Evolutionary conservation across 2,888 invertebrate species (phyloP), one percentile per base, ranked within the genome.

Genomic region (Idaea aversata): DNA sequence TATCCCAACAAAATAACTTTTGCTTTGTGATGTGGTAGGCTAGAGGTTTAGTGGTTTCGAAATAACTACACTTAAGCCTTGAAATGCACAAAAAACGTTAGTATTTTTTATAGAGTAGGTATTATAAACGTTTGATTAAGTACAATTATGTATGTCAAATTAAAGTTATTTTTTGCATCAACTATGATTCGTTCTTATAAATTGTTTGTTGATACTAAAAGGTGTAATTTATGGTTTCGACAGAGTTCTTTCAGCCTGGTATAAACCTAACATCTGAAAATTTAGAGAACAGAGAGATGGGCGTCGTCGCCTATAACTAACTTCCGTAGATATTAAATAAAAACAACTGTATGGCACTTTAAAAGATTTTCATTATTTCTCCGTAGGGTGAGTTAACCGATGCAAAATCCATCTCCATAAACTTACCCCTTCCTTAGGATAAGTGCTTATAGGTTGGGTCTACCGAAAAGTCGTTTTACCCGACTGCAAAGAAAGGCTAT

Each of bases 11-110:
- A 47, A 47, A 47, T 47, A 47, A 47, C 5, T 10, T 10, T 47
- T 47, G 10, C 36, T 36, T 36, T 36, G 36, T 36, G 36, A 10
- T 36, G 10, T 10, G 6, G 6, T 36, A 36, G 6, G 6, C 4
- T 1, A 77, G 73, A 75, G 74, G 79, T 83, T 83, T 82, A 80
- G 81, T 80, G 83, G 83, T 84, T 83, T 82, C 81, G 81, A 86
- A 86, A 88, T 85, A 87, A 81, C 59, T 79, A 71, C 75, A 77
- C 74, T 76, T 77, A 80, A 71, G 47, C 47, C 10, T 47, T 47
- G 7, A 47, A 47, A 47, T 47, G 47, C 47, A 0, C 47, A 47
- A 47, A 25, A 47, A 47, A 47, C 47, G 47, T 13, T 47, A 47
- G 13, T 10, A 7, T 47, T 47, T 47, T 47, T 47, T 47, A 13